Percentiles rank a stretch among this genome's conserved stretches.
Conservation (phyloP, 2,113 vertebrate genomes). For the Dendropsophus ebraccatus region DNA sequence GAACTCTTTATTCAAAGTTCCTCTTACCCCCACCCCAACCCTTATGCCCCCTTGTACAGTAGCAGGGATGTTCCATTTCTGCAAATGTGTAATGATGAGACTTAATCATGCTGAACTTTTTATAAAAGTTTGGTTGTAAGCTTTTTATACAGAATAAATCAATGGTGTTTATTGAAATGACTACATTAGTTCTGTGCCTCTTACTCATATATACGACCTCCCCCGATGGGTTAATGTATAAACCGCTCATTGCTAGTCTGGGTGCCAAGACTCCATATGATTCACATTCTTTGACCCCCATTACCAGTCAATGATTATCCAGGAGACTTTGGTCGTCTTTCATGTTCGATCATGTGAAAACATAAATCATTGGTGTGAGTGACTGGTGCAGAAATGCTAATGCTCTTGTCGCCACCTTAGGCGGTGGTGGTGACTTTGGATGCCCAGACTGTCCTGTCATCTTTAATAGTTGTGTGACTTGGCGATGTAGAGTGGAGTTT, state of each 20-base stretch:
- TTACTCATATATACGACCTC: background rate
- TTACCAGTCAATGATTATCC: slow-evolving; percentile 33
- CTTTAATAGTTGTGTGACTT: too few species aligned
- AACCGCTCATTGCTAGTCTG: background rate
- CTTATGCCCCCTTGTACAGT: slow-evolving; percentile 93
- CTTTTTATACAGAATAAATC: slow-evolving; percentile 99
- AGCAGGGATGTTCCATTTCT: slow-evolving; percentile 91
- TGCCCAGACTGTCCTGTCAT: too few species aligned
- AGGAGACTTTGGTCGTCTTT: slow-evolving; percentile 5
- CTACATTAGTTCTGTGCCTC: slow-evolving; percentile 56
- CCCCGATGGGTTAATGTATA: background rate
- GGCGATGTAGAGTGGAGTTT: too few species aligned
- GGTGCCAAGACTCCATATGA: background rate
- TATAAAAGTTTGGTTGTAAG: slow-evolving; percentile 99
- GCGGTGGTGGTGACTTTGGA: too few species aligned
- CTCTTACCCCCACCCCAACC: background rate
- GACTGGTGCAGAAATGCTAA: background rate
- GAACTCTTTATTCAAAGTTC: slow-evolving; percentile 87
- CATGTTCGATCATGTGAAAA: background rate
- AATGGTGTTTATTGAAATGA: slow-evolving; percentile 89
- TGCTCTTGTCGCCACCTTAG: background rate
- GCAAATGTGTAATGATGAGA: slow-evolving; percentile 97
- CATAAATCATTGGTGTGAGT: background rate
- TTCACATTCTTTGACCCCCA: background rate
- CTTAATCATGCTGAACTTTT: slow-evolving; percentile 99